Percentiles rank a stretch among this genome's conserved stretches.
Evolutionary conservation across 2,888 invertebrate species (phyloP).

Genomic region (Philopedon plagiatum): DNA sequence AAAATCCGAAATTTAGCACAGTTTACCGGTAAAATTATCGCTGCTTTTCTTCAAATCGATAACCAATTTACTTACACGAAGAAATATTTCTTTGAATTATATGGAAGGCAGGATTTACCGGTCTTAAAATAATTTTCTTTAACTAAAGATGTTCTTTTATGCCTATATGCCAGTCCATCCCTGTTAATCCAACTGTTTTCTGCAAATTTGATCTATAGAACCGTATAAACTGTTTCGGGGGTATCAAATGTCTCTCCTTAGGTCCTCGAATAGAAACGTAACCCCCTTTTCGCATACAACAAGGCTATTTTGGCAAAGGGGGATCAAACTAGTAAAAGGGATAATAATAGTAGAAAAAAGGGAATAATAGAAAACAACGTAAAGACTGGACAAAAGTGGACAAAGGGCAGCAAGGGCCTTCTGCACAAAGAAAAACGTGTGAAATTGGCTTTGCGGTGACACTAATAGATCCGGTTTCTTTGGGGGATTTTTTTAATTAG

Average conservation of each 20-base stretch:
- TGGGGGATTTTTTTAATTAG: slow-evolving; percentile 9
- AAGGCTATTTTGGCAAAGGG: slow-evolving; percentile 37
- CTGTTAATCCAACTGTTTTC: slow-evolving; percentile 42
- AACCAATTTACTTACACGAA: too few relatives aligned
- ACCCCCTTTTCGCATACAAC: slow-evolving; percentile 32
- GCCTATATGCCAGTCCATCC: slow-evolving; percentile 7
- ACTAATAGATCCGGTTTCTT: slow-evolving; percentile 56
- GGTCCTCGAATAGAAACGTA: slow-evolving; percentile 2
- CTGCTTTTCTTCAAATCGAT: too few relatives aligned
- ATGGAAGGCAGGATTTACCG: too few relatives aligned
- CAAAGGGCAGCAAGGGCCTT: slow-evolving; percentile 31
- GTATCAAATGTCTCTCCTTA: slow-evolving; percentile 55
- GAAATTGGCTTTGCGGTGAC: slow-evolving; percentile 63
- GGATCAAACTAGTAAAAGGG: slow-evolving; percentile 6
- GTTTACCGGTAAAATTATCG: too few relatives aligned
- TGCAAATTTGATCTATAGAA: slow-evolving; percentile 59
- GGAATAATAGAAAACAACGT: slow-evolving; percentile 30
- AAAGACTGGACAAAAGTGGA: slow-evolving; percentile 33
- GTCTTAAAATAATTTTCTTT: neutral
- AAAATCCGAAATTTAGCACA: too few relatives aligned
- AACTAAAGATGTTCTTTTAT: neutral
- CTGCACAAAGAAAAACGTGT: slow-evolving; percentile 57
- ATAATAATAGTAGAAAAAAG: slow-evolving; percentile 22
- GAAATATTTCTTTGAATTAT: too few relatives aligned
- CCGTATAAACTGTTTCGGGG: slow-evolving; percentile 64